A percentile compares a stretch with the other conserved stretches of the same genome.
phyloP scores from a whole-genome alignment of 1,140 invertebrate genomes.

The Macrobrachium rosenbergii region DNA sequence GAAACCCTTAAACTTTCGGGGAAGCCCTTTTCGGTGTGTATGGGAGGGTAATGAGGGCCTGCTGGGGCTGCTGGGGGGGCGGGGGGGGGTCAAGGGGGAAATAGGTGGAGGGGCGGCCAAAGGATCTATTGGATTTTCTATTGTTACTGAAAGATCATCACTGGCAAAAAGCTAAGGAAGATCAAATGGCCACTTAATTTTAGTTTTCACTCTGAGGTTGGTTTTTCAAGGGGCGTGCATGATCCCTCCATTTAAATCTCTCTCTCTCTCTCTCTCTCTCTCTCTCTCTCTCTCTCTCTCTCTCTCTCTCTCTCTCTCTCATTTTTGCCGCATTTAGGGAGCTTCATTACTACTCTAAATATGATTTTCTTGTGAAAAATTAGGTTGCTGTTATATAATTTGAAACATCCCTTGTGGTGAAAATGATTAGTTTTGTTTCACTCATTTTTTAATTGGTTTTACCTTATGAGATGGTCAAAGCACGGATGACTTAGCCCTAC shows the following conservation, averaged over 20 bases:
- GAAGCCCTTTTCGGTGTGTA: slow-evolving; percentile 24
- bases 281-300: not conserved
- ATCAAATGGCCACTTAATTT: too few species aligned
- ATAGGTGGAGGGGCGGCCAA: slow-evolving; percentile 28
- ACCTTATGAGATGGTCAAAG: too few species aligned
- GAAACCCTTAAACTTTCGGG: slow-evolving; percentile 47
- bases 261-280: not conserved
- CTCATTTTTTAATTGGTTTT: too few species aligned
- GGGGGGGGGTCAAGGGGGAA: slow-evolving; percentile 9
- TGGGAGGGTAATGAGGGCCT: not conserved
- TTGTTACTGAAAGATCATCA: not conserved
- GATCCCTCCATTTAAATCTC: too few species aligned
- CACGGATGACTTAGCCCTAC: too few species aligned
- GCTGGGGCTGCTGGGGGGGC: not conserved
- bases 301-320: slow-evolving; percentile 8
- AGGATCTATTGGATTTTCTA: not conserved
- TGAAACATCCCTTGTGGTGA: too few species aligned
- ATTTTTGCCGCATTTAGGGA: not conserved
- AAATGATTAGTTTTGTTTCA: too few species aligned
- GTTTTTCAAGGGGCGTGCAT: too few species aligned
- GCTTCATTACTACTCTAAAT: not conserved
- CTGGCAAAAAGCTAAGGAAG: not conserved
- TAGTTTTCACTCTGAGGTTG: too few species aligned
- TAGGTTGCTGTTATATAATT: too few species aligned
- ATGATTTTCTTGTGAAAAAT: not conserved